Evolutionary conservation across 2,888 invertebrate species (phyloP).

Genomic region (Xylota sylvarum): DNA sequence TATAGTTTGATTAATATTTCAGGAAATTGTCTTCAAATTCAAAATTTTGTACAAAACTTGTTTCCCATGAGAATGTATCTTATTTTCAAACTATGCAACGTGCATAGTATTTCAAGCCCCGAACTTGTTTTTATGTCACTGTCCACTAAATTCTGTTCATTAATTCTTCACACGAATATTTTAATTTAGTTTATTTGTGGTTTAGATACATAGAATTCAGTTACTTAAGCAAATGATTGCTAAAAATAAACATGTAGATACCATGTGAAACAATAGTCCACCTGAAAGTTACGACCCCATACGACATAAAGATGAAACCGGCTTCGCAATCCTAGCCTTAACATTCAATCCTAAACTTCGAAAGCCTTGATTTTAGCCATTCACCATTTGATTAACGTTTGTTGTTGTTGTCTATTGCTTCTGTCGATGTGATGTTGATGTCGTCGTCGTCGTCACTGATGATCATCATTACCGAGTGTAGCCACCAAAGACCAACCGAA

Average conservation of each 20-base stretch:
- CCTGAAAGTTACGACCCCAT: not conserved
- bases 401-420: conserved; percentile 10
- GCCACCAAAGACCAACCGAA: not conserved
- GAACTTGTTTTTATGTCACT: no score
- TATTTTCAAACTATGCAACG: no score
- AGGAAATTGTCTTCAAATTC: no score
- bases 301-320: conserved; percentile 29
- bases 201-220: not conserved
- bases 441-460: conserved; percentile 15
- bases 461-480: conserved; percentile 34
- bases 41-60: no score
- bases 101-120: no score
- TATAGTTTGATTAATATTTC: no score
- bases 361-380: conserved; percentile 62
- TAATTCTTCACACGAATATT: not conserved
- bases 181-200: not conserved
- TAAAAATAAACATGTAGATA: not conserved
- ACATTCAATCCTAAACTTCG: conserved; percentile 58
- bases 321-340: conserved; percentile 46
- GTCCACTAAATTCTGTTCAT: not conserved
- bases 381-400: conserved; percentile 42
- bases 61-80: no score
- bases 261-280: no score
- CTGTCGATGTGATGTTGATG: not conserved
- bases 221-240: not conserved